phyloP scores from a whole-genome alignment of 2,113 vertebrate species.

The Pogona vitticeps region DNA sequence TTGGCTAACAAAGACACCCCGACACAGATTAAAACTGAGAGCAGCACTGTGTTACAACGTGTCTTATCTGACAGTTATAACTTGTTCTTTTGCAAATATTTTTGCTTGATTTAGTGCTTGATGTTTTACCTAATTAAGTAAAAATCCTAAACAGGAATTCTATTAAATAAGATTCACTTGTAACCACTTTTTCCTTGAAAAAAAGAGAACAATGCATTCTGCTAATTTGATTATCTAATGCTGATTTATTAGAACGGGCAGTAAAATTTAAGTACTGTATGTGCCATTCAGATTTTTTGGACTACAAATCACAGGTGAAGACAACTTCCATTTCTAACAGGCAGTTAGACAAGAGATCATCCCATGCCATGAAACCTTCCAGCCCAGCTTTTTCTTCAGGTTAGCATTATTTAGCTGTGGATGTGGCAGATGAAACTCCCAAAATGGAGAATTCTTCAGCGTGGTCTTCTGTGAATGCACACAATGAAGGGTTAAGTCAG shows the following conservation, averaged over 20 bases:
- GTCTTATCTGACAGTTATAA: not conserved
- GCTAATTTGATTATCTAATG: not conserved
- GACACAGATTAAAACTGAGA: not conserved
- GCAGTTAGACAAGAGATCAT: no score
- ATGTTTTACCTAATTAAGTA: not conserved
- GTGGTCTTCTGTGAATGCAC: no score
- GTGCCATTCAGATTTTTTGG: no score
- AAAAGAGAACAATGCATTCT: not conserved
- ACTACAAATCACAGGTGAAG: no score
- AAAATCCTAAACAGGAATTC: not conserved
- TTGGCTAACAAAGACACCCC: not conserved
- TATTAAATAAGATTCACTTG: not conserved
- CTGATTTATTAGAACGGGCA: not conserved
- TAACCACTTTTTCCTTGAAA: not conserved
- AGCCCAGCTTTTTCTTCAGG: no score
- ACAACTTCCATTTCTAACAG: no score
- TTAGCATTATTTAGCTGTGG: no score
- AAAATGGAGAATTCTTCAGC: no score
- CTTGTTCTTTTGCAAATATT: not conserved
- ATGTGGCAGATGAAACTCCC: no score
- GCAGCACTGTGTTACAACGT: not conserved
- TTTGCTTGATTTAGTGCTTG: slow-evolving; percentile 23
- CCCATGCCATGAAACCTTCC: no score
- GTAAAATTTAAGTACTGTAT: not conserved
- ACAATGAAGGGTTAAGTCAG: no score